Percentiles rank a stretch among this genome's conserved stretches.
Evolutionary conservation across 2,797 vertebrate genomes (phyloP).

Genomic region (Austrolebias charrua): DNA sequence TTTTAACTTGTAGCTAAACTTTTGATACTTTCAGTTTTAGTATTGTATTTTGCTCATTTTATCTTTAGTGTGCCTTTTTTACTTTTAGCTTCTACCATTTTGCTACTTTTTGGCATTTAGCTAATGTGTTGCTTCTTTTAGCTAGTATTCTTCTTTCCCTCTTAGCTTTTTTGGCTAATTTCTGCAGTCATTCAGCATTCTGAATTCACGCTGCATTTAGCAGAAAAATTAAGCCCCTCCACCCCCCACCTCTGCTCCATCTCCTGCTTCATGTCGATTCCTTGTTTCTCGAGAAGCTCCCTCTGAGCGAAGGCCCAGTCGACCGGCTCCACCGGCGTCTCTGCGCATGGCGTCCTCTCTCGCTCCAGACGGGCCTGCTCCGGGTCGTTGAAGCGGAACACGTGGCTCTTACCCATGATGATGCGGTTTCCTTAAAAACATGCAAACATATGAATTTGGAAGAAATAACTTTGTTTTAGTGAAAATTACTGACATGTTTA

Average conservation of each 20-base stretch:
- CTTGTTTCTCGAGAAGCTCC: constrained; percentile 96
- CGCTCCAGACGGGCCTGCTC: constrained; percentile 96
- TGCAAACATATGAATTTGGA: fast-evolving
- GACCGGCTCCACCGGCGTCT: constrained; percentile 92
- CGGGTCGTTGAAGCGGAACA: constrained; percentile 96
- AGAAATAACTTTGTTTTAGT: neutral
- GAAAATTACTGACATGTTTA: neutral
- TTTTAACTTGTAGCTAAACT: too few relatives aligned
- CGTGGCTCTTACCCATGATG: constrained; percentile 98
- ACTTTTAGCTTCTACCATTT: too few relatives aligned
- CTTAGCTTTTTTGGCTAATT: too few relatives aligned
- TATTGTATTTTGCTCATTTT: too few relatives aligned
- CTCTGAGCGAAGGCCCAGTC: constrained; percentile 98
- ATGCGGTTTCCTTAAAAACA: constrained; percentile 89
- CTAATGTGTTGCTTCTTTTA: too few relatives aligned
- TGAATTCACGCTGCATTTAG: too few relatives aligned
- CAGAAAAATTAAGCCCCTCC: neutral
- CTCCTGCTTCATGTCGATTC: constrained; percentile 99
- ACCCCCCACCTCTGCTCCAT: constrained; percentile 92
- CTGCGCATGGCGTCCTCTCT: constrained; percentile 91
- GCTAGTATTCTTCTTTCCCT: too few relatives aligned
- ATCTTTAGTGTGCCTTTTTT: too few relatives aligned
- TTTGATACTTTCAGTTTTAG: too few relatives aligned
- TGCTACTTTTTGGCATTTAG: too few relatives aligned
- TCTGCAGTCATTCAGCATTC: too few relatives aligned